phyloP scores from a whole-genome alignment of 2,113 vertebrate genomes.

The Craseonycteris thonglongyai region DNA sequence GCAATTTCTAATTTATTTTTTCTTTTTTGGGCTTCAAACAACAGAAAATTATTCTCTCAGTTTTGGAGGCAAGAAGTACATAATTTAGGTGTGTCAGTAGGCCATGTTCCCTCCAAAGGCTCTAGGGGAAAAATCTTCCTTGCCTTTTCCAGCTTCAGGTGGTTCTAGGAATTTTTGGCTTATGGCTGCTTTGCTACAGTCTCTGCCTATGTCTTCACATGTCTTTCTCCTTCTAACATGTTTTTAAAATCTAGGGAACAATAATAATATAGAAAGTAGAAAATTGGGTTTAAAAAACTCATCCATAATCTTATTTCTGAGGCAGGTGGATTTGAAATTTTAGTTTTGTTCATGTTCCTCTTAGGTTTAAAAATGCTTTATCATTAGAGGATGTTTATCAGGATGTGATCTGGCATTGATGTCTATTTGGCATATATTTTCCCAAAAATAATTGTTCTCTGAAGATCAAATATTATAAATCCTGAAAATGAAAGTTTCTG shows the following conservation, averaged over 20 bases:
- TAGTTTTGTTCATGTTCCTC: slow-evolving; percentile 25
- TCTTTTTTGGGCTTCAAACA: too few species aligned
- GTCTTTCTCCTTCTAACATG: too few species aligned
- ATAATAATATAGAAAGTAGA: slow-evolving; percentile 40
- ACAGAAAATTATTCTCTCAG: too few species aligned
- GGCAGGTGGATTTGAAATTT: slow-evolving; percentile 39
- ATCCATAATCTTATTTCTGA: slow-evolving; percentile 36
- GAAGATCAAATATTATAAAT: slow-evolving; percentile 48
- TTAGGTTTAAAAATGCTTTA: slow-evolving; percentile 24
- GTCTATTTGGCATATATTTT: slow-evolving; percentile 30
- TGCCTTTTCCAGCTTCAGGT: too few species aligned
- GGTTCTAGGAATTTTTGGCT: too few species aligned
- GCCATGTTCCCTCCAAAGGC: too few species aligned
- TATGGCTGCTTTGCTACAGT: too few species aligned
- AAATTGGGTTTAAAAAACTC: slow-evolving; percentile 35
- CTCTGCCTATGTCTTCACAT: too few species aligned
- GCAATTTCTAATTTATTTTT: slow-evolving; percentile 23
- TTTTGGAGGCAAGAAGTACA: too few species aligned
- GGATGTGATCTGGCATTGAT: slow-evolving; percentile 29
- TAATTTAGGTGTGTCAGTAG: too few species aligned
- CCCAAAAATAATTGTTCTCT: slow-evolving; percentile 34
- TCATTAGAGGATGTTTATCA: slow-evolving; percentile 34
- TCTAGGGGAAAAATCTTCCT: too few species aligned
- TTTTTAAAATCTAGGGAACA: slow-evolving; percentile 7
- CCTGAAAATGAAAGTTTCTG: slow-evolving; percentile 34